Conservation (phyloP, 2,888 invertebrate genomes). For the Neoascia interrupta region DNA sequence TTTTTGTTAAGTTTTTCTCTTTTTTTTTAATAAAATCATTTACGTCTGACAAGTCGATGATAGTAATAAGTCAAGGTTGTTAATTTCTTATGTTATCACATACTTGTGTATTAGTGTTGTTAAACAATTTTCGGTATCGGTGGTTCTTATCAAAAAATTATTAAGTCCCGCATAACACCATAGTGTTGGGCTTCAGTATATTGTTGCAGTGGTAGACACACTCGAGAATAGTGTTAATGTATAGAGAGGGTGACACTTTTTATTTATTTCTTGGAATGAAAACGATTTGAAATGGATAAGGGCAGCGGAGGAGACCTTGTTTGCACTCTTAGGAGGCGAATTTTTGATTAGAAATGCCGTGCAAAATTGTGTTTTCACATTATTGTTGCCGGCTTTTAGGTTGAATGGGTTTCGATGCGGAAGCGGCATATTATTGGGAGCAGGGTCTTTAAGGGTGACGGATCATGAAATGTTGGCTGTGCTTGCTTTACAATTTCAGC, state of each 20-base stretch:
- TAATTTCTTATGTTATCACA: slow-evolving; percentile 45
- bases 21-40: background rate
- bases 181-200: slow-evolving; percentile 21
- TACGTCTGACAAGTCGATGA: slow-evolving; percentile 40
- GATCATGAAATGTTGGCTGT: too few relatives aligned
- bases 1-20: slow-evolving; percentile 1
- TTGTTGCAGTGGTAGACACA: too few relatives aligned
- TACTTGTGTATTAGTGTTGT: slow-evolving; percentile 21
- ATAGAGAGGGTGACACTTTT: too few relatives aligned
- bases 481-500: too few relatives aligned
- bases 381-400: too few relatives aligned
- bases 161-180: slow-evolving; percentile 38
- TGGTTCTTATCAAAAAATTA: slow-evolving; percentile 32
- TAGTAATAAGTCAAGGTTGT: slow-evolving; percentile 67
- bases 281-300: slow-evolving; percentile 15
- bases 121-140: slow-evolving; percentile 41
- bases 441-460: too few relatives aligned
- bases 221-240: too few relatives aligned
- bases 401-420: too few relatives aligned
- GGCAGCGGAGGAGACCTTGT: slow-evolving; percentile 6
- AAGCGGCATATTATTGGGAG: too few relatives aligned
- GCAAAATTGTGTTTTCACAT: too few relatives aligned
- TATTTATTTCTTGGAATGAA: background rate
- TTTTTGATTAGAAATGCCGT: too few relatives aligned
- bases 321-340: slow-evolving; percentile 40